Evolutionary conservation across 2,888 invertebrate genomes (phyloP).

Genomic region (Rhagonycha lutea): DNA sequence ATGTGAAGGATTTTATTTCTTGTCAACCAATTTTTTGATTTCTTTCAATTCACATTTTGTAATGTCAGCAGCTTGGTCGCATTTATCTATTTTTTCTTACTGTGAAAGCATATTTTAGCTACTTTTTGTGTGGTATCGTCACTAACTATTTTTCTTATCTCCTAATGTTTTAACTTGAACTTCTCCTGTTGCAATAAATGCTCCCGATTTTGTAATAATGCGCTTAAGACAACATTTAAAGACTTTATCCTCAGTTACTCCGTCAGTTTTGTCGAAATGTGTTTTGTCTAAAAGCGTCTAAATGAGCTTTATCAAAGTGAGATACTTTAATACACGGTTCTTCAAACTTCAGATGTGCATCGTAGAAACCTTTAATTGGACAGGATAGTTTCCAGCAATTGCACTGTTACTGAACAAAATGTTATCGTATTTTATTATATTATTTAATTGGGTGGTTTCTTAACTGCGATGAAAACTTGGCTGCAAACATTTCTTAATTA

Average conservation of each 20-base stretch:
- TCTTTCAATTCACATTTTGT: neutral
- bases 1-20: neutral
- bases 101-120: too few species aligned
- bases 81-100: neutral
- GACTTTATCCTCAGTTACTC: neutral
- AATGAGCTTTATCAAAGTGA: neutral
- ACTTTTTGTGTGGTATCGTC: neutral
- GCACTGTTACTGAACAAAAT: too few species aligned
- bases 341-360: neutral
- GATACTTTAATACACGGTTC: neutral
- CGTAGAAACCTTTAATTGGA: neutral
- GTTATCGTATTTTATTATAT: too few species aligned
- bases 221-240: neutral
- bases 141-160: neutral
- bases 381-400: too few species aligned
- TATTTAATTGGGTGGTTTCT: too few species aligned
- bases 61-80: neutral
- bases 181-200: neutral
- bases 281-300: neutral
- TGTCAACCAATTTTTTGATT: neutral
- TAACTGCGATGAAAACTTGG: too few species aligned
- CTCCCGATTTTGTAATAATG: neutral
- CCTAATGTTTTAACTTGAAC: neutral
- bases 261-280: neutral
- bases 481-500: too few species aligned